Evolutionary conservation across 2,888 invertebrate species (phyloP), one percentile per base, ranked within the genome.

Genomic region (Xanthorhoe spadicearia): DNA sequence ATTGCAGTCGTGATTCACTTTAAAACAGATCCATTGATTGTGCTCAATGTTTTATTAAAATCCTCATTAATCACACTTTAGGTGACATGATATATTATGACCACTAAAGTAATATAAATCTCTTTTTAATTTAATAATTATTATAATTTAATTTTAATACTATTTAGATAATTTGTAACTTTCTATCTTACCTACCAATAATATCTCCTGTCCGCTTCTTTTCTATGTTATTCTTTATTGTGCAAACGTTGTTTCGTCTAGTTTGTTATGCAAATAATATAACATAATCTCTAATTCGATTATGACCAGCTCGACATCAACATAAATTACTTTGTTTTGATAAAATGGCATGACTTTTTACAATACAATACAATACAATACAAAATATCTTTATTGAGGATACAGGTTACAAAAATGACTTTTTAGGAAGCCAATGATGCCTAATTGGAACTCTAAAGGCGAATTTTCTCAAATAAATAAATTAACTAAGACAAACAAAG

Each of bases 1-100:
- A 85, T 83, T 74, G 61, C 69, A 74, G 72, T 82, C 80, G 83
- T 82, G 83, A 81, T 81, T 76, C 72, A 64, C 74, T 76, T 72
- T 63, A 70, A 69, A 79, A 75, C 69, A 61, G 74, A 75, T 75
- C 72, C 64, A 66, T 70, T 74, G 71, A 64, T 68, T 71, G 71
- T 69, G 60, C 72, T 74, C 63, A 74, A 13, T 72, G 71, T 73
- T 69, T 71, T 70, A 65, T 61, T 67, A 23, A 61, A 66, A 59
- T 57, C 66, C 64, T 70, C 70, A 71, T 75, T 77, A 74, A 73
- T 70, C 70, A 69, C 38, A 59, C 50, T 59, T 51, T 35, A 35
- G 13, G 32, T 32, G 32, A 32, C 43, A 7, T 15, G 61, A 57
- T 62, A 66, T 62, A 61, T 69, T 4, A 32, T 32, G 32, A 32